Evolutionary conservation across 2,113 vertebrate genomes (phyloP).

Genomic region (Lethenteron reissneri): DNA sequence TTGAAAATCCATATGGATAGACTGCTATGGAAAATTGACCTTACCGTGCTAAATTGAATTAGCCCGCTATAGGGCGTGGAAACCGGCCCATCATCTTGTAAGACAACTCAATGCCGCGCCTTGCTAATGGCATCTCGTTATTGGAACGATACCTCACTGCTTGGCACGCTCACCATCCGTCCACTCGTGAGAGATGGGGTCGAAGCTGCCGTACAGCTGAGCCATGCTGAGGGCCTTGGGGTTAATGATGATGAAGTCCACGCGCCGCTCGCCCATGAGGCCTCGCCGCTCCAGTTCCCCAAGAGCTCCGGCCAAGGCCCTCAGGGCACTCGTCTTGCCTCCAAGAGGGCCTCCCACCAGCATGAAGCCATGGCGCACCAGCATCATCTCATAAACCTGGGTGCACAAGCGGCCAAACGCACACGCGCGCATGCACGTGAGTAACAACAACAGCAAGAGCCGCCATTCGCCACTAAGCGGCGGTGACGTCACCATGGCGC

Average conservation of each 20-base stretch:
- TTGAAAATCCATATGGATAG: too few species aligned
- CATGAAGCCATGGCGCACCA: constrained; percentile 11
- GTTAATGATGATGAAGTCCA: constrained; percentile 13
- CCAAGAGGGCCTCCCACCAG: constrained; percentile 12
- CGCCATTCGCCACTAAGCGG: too few species aligned
- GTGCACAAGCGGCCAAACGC: constrained; percentile 9
- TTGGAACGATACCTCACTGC: not conserved
- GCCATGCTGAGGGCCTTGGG: constrained; percentile 13
- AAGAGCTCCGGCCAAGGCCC: constrained; percentile 14
- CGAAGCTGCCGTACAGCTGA: constrained; percentile 12
- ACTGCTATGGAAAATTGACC: too few species aligned
- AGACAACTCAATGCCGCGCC: too few species aligned
- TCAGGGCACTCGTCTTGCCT: constrained; percentile 14
- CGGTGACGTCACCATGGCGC: too few species aligned
- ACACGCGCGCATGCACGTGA: not conserved
- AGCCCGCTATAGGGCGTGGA: too few species aligned
- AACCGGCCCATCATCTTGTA: too few species aligned
- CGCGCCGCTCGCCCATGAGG: constrained; percentile 11
- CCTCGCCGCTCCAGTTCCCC: constrained; percentile 13
- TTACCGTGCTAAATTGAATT: too few species aligned
- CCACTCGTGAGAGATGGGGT: constrained; percentile 17
- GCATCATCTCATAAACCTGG: constrained; percentile 12
- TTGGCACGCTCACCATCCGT: not conserved
- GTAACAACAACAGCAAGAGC: too few species aligned
- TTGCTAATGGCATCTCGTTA: too few species aligned